phyloP scores from a whole-genome alignment of 1,140 invertebrate genomes.

The Saccostrea glomerata region DNA sequence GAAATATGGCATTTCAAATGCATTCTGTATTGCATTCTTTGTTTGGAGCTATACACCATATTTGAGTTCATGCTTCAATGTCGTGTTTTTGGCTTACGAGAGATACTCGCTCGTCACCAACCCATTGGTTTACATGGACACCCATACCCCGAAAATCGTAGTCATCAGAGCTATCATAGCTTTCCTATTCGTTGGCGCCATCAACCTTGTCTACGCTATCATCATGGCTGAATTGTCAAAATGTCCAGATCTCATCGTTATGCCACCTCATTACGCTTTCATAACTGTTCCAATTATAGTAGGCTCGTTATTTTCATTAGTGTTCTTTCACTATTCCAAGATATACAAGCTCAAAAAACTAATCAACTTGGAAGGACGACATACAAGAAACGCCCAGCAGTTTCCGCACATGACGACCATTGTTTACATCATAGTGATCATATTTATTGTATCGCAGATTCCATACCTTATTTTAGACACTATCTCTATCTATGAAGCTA shows the following conservation, averaged over 20 bases:
- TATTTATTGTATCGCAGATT: slow-evolving; percentile 16
- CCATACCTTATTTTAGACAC: neutral
- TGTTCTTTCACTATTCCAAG: neutral
- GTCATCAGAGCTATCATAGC: neutral
- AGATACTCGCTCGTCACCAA: neutral
- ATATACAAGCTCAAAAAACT: neutral
- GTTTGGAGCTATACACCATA: neutral
- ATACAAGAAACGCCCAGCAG: neutral
- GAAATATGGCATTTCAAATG: neutral
- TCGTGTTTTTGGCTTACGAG: slow-evolving; percentile 13
- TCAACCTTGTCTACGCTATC: neutral
- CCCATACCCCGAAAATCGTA: neutral
- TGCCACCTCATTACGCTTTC: neutral
- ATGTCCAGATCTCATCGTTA: neutral
- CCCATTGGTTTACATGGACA: neutral
- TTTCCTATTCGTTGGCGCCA: neutral
- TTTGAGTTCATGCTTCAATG: slow-evolving; percentile 30
- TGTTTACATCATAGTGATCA: slow-evolving; percentile 10
- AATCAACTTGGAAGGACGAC: neutral
- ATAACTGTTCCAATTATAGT: neutral
- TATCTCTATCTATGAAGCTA: neutral
- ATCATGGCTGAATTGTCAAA: neutral
- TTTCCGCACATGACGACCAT: slow-evolving; percentile 7
- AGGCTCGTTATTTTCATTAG: neutral
- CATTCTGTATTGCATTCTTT: neutral